These are phyloP conservation scores for Coranthus polyacanthus DNA, from an alignment of 2,797 vertebrate species.

Conservation along the genomic window DNA sequence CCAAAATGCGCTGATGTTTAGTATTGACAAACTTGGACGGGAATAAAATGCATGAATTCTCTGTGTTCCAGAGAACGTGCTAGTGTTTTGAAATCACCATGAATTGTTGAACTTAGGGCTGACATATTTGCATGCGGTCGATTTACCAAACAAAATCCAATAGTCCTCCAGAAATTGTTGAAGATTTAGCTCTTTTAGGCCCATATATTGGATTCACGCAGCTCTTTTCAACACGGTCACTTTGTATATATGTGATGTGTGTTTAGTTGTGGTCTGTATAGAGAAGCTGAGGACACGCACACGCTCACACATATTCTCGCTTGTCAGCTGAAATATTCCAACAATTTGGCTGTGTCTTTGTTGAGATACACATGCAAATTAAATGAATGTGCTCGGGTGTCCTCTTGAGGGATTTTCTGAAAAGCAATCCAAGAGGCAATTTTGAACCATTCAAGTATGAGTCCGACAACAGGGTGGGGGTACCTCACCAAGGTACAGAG, in stretches of 20 bases:
- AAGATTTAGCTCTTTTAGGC: conserved; percentile 20
- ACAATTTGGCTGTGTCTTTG: conserved; percentile 49
- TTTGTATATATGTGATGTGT: conserved; percentile 17
- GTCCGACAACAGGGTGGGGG: conserved; percentile 47
- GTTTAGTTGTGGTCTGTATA: background rate
- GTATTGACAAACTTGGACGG: background rate
- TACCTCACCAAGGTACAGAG: conserved; percentile 61
- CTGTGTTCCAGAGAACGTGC: conserved; percentile 1
- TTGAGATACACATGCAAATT: conserved; percentile 79
- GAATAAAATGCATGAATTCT: conserved; percentile 8
- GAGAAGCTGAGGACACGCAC: background rate
- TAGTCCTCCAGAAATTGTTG: conserved; percentile 16
- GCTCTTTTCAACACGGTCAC: conserved; percentile 16
- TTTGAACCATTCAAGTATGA: conserved; percentile 83
- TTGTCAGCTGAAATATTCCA: conserved; percentile 46
- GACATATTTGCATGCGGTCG: conserved; percentile 18
- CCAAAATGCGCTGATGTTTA: conserved; percentile 1
- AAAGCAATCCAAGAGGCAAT: conserved; percentile 83
- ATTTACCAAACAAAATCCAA: conserved; percentile 26
- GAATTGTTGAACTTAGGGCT: background rate
- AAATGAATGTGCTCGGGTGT: conserved; percentile 66
- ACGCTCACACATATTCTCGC: conserved; percentile 9
- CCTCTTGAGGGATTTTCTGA: conserved; percentile 81
- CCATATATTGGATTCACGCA: conserved; percentile 17
- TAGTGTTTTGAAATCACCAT: conserved; percentile 9